A percentile compares a stretch with the other conserved stretches of the same genome.
These are phyloP conservation scores for Patiria miniata DNA, from an alignment of 35 echinoderm and acorn worm genomes.

Conservation along the genomic window DNA sequence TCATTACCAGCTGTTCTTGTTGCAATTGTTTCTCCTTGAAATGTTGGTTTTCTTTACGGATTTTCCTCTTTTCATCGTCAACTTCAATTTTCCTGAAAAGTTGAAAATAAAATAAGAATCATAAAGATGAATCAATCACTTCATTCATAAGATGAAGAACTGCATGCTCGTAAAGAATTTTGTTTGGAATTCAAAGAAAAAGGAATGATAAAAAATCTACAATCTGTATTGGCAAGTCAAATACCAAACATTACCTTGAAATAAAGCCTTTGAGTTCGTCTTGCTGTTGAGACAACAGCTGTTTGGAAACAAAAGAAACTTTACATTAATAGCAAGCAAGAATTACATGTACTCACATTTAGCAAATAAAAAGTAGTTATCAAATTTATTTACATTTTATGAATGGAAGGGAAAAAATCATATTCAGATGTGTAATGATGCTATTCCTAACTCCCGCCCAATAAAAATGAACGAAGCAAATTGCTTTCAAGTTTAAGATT, in stretches of 20 bases:
- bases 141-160: not conserved
- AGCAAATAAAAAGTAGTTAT: no score
- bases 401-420: no score
- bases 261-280: not conserved
- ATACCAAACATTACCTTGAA: not conserved
- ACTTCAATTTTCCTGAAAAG: slow-evolving; percentile 33
- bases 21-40: slow-evolving; percentile 4
- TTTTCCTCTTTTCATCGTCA: slow-evolving; percentile 28
- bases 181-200: not conserved
- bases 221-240: not conserved
- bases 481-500: no score
- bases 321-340: not conserved
- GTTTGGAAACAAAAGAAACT: not conserved
- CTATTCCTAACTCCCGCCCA: no score
- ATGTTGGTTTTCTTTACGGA: not conserved
- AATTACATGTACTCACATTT: no score
- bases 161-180: not conserved
- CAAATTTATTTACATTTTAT: no score
- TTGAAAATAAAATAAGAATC: not conserved
- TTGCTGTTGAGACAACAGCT: slow-evolving; percentile 22
- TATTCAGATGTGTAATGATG: no score
- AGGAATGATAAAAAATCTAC: not conserved
- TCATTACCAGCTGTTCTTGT: slow-evolving; percentile 34
- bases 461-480: no score
- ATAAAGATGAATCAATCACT: not conserved